These are phyloP conservation scores for Muscidifurax raptorellus DNA, from an alignment of 1,140 invertebrate species.

Conservation along the genomic window DNA sequence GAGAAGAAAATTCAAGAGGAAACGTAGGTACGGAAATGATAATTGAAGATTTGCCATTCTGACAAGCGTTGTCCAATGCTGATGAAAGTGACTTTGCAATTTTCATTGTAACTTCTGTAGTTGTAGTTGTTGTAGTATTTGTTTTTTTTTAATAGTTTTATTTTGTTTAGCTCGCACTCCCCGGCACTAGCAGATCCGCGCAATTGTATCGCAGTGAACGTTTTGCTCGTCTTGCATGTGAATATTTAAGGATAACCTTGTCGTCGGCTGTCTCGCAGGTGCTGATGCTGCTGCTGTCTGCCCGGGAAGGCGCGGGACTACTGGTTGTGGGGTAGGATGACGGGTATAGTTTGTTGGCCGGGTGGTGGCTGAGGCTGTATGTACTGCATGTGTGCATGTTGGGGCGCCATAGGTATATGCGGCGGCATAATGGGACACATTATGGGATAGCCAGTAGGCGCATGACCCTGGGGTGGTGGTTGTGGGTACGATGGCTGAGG, in stretches of 20 bases:
- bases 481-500: slow-evolving; percentile 75
- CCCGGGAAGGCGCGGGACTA: slow-evolving; percentile 61
- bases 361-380: slow-evolving; percentile 76
- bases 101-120: not conserved
- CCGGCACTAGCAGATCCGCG: slow-evolving; percentile 48
- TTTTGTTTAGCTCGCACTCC: slow-evolving; percentile 30
- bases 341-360: slow-evolving; percentile 75
- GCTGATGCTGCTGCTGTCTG: slow-evolving; percentile 48
- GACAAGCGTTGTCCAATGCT: not conserved
- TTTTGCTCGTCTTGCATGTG: slow-evolving; percentile 39
- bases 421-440: slow-evolving; percentile 79
- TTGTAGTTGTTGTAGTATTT: slow-evolving; percentile 20
- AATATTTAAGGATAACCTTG: slow-evolving; percentile 47
- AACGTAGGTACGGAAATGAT: not conserved
- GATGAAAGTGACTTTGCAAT: slow-evolving; percentile 29
- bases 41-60: slow-evolving; percentile 21
- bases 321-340: slow-evolving; percentile 75
- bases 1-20: slow-evolving; percentile 4
- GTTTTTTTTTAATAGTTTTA: slow-evolving; percentile 33
- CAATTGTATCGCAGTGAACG: slow-evolving; percentile 33
- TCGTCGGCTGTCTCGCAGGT: slow-evolving; percentile 35
- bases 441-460: slow-evolving; percentile 75
- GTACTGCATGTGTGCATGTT: slow-evolving; percentile 72
- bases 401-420: slow-evolving; percentile 76
- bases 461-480: slow-evolving; percentile 75